These are phyloP conservation scores for Echiichthys vipera DNA, from an alignment of 2,797 vertebrate genomes.

Conservation along the genomic window DNA sequence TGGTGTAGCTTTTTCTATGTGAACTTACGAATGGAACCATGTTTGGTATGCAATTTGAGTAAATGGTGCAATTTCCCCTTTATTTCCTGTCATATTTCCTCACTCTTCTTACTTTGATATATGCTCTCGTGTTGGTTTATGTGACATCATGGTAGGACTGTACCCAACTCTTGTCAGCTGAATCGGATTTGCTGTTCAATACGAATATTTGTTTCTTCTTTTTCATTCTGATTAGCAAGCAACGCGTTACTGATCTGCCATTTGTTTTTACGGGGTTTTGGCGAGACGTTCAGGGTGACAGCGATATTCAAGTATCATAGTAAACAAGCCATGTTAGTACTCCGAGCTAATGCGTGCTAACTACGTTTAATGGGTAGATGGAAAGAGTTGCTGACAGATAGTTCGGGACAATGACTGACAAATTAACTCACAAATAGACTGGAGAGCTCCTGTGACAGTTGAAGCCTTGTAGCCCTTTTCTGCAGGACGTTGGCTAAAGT, in stretches of 20 bases:
- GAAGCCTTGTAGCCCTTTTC: background rate
- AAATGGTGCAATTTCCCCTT: background rate
- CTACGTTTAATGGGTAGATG: too few relatives aligned
- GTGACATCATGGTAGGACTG: background rate
- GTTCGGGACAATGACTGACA: background rate
- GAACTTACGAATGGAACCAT: slow-evolving; percentile 1
- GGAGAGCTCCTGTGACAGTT: background rate
- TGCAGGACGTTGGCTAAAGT: background rate
- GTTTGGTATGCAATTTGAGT: background rate
- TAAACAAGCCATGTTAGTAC: too few relatives aligned
- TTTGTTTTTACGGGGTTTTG: too few relatives aligned
- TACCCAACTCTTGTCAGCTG: too few relatives aligned
- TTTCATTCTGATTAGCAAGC: too few relatives aligned
- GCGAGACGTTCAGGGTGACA: too few relatives aligned
- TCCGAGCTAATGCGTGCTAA: too few relatives aligned
- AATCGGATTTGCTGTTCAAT: too few relatives aligned
- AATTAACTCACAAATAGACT: background rate
- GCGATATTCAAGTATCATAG: too few relatives aligned
- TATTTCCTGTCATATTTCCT: background rate
- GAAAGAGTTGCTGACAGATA: background rate
- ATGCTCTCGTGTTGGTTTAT: background rate
- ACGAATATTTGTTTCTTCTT: too few relatives aligned
- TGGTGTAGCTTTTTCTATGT: slow-evolving; percentile 22
- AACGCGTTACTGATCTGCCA: too few relatives aligned
- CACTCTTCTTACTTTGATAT: background rate